Base-by-base conservation (phyloP, 2,888 invertebrate species). In the Alentia gelatinosa region DNA sequence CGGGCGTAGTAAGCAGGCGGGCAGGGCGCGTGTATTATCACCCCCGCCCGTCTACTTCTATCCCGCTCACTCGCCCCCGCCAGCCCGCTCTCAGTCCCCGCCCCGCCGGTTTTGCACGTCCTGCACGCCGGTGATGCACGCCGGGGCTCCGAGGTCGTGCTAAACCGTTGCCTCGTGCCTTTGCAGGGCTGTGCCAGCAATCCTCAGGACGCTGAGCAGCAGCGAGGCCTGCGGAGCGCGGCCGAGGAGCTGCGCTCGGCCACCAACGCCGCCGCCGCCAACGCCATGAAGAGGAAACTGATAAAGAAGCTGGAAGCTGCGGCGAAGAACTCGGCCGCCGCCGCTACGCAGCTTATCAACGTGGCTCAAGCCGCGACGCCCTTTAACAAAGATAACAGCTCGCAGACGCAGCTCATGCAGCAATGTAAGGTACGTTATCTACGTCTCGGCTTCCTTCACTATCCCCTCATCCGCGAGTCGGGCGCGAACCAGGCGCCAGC, bases 161-260 rank as follows among this genome's bases (percentile, higher is more conserved):
- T 68, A 68, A 68, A 30, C 30, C 26, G 12, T 26, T 30, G n/a
- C 39, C 39, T 56, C 7, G 30, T 37, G 19, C 37, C 23, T 37
- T 39, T 92, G 12, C 94, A 96, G 96, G 98, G 98, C 90, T 99
- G 99, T 96, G 98, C 99, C 0, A 98, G 98, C 37, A 97, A 97
- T 94, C 98, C 98, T 0, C 97, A 98, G 96, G 98, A 98, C 94
- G 97, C 97, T 0, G 97, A 97, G 91, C 98, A 98, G 95, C 99
- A 99, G 95, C 98, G 98, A 92, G 97, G 98, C 3, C 96, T 99
- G 19, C 97, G 98, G 47, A 97, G 97, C 92, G 99, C 99, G 0
- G 99, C 99, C 0, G 99, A 99, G 95, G 98, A 99, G 94, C 96
- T 99, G n/a, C 97, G 98, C 83, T 97, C 98, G 94, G 99, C 98